Conservation (phyloP, 2,888 invertebrate genomes). For the Fragum fragum region DNA sequence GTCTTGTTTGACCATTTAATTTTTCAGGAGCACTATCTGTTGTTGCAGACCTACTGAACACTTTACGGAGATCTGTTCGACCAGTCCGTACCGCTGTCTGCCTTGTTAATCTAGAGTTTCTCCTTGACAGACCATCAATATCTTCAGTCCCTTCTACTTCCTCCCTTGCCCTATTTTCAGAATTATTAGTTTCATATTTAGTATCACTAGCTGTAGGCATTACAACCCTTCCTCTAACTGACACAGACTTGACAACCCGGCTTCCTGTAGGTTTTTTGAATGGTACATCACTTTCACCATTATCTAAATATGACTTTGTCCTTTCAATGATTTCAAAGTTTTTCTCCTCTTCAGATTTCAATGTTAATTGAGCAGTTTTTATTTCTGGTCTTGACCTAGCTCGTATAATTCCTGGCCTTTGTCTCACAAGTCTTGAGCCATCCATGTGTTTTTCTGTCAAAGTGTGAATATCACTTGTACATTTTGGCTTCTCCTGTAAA, state of each 20-base stretch:
- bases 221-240: slow-evolving; percentile 22
- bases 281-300: neutral
- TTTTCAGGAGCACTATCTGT: slow-evolving; percentile 16
- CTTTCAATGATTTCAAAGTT: slow-evolving; percentile 54
- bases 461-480: neutral
- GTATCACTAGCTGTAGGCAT: neutral
- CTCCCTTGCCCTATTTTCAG: neutral
- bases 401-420: slow-evolving; percentile 46
- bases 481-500: slow-evolving; percentile 33
- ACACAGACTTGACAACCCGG: slow-evolving; percentile 42
- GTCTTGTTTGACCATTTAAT: slow-evolving; percentile 30
- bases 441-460: neutral
- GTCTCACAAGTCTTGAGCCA: slow-evolving; percentile 6
- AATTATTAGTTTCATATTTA: neutral
- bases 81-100: slow-evolving; percentile 58
- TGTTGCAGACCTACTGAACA: slow-evolving; percentile 23
- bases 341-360: slow-evolving; percentile 58
- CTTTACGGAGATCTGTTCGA: slow-evolving; percentile 42
- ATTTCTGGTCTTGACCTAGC: slow-evolving; percentile 63
- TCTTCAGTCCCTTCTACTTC: neutral
- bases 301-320: neutral
- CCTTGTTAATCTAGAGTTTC: slow-evolving; percentile 44
- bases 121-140: slow-evolving; percentile 33
- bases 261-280: slow-evolving; percentile 24
- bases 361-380: neutral